Evolutionary conservation across 2,113 vertebrate genomes (phyloP).

Genomic region (Rhea americana): DNA sequence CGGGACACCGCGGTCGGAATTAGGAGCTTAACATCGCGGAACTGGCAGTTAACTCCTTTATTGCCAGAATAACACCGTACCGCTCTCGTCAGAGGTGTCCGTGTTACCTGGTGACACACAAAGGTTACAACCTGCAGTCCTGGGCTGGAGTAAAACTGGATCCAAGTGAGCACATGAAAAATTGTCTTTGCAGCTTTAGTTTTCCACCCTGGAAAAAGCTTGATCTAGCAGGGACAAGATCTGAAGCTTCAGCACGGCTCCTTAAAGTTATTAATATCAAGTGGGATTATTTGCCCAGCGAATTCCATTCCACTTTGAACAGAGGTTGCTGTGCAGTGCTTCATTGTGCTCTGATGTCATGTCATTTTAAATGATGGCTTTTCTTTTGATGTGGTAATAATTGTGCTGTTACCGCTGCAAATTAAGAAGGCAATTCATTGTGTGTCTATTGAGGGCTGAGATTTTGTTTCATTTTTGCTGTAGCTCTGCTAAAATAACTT

Average conservation of each 20-base stretch:
- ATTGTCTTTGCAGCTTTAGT: background rate
- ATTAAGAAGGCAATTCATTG: conserved; percentile 37
- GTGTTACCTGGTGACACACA: background rate
- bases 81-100: background rate
- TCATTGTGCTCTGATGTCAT: conserved; percentile 26
- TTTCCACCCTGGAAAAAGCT: background rate
- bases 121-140: background rate
- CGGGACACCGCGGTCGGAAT: background rate
- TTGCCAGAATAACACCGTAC: background rate
- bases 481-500: conserved; percentile 13
- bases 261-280: conserved; percentile 33
- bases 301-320: conserved; percentile 19
- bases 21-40: background rate
- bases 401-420: conserved; percentile 25
- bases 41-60: background rate
- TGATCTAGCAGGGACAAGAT: background rate
- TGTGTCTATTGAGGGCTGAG: background rate
- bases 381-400: conserved; percentile 53
- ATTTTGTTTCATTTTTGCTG: conserved; percentile 29
- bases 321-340: conserved; percentile 32
- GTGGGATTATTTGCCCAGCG: conserved; percentile 21
- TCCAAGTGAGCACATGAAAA: background rate
- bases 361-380: conserved; percentile 42
- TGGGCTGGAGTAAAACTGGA: background rate
- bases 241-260: background rate